Conservation (phyloP, 2,113 vertebrate genomes). For the Empidonax traillii region DNA sequence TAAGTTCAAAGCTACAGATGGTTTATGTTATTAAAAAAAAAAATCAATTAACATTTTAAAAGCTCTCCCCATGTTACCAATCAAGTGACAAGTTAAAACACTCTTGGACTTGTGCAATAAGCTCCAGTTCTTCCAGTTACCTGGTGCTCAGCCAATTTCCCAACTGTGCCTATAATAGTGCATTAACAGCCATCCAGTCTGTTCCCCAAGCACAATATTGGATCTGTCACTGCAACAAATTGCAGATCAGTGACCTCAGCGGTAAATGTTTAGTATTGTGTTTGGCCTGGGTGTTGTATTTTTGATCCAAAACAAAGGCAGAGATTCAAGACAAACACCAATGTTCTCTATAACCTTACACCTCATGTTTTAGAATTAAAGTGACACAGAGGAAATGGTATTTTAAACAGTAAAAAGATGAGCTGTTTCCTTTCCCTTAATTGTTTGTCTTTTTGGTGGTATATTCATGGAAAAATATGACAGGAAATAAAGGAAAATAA, state of each 20-base stretch:
- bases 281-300: conserved; percentile 16
- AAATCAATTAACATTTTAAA: conserved; percentile 50
- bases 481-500: not conserved
- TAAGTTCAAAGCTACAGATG: conserved; percentile 45
- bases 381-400: not conserved
- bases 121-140: conserved; percentile 1
- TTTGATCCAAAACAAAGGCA: conserved; percentile 46
- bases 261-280: conserved; percentile 50
- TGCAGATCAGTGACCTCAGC: conserved; percentile 44
- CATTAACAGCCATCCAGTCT: conserved; percentile 31
- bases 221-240: conserved; percentile 62
- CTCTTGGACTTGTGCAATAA: conserved; percentile 37
- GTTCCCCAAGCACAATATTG: conserved; percentile 30
- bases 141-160: conserved; percentile 50
- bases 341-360: not conserved
- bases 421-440: not conserved
- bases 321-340: conserved; percentile 33
- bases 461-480: not conserved
- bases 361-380: conserved; percentile 29
- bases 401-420: conserved; percentile 16
- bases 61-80: conserved; percentile 4
- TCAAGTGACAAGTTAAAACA: conserved; percentile 19
- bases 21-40: conserved; percentile 30
- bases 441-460: not conserved
- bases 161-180: conserved; percentile 33